Evolutionary conservation across 2,797 vertebrate species (phyloP).

Genomic region (Ispidina picta): DNA sequence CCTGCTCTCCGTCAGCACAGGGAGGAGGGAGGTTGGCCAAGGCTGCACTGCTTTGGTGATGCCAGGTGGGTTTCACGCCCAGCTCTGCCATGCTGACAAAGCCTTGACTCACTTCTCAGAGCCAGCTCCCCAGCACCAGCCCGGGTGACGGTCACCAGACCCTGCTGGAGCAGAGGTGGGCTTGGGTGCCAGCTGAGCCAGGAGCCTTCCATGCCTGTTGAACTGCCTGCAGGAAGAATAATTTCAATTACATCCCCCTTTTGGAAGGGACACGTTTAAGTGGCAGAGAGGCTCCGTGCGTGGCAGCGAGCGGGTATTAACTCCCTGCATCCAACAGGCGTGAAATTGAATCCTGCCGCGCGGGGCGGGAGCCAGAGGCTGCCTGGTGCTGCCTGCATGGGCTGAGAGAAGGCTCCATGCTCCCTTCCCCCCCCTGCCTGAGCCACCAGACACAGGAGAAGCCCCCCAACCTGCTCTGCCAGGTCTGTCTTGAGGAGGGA

Average conservation of each 20-base stretch:
- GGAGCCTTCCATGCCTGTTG: not conserved
- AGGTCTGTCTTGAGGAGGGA: not conserved
- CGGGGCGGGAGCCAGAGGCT: not conserved
- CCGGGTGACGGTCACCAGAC: not conserved
- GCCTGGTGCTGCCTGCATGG: not conserved
- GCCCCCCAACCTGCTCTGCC: not conserved
- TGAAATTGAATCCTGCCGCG: slow-evolving; percentile 60
- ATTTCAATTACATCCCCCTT: slow-evolving; percentile 20
- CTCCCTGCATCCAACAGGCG: slow-evolving; percentile 21
- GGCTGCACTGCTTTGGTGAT: accelerated
- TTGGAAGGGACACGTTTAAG: slow-evolving; percentile 25
- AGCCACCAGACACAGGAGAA: not conserved
- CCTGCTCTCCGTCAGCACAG: accelerated
- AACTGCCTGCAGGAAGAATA: not conserved
- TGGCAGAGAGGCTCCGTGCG: not conserved
- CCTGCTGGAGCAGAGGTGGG: not conserved
- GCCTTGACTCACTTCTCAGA: not conserved
- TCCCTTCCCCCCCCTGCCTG: accelerated
- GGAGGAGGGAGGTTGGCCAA: not conserved
- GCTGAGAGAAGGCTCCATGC: accelerated
- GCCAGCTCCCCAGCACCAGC: not conserved
- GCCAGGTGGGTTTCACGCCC: not conserved
- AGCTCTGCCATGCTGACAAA: not conserved
- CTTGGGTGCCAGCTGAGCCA: not conserved
- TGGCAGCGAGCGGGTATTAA: slow-evolving; percentile 9